These are phyloP conservation scores for Drosophila oshimai DNA, from an alignment of 1,140 invertebrate genomes.

Conservation along the genomic window DNA sequence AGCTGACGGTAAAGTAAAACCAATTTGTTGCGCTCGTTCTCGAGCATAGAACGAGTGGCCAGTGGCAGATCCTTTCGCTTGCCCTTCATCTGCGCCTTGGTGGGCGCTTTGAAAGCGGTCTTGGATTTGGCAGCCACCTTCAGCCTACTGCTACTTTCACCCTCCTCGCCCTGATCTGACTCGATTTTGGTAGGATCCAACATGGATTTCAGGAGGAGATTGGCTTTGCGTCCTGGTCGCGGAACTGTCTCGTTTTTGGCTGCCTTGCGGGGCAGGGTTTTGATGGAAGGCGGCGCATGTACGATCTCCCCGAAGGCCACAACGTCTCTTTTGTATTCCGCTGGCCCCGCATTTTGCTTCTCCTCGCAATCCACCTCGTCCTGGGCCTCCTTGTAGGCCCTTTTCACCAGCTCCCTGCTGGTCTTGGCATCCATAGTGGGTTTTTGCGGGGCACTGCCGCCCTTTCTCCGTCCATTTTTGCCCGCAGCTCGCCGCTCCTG, in stretches of 20 bases:
- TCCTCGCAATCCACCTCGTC: slow-evolving; percentile 60
- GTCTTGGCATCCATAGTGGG: slow-evolving; percentile 82
- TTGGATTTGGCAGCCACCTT: slow-evolving; percentile 7
- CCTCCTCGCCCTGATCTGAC: neutral
- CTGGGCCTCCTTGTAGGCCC: slow-evolving; percentile 59
- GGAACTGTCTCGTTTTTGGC: slow-evolving; percentile 67
- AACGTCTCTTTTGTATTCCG: slow-evolving; percentile 83
- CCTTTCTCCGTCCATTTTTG: slow-evolving; percentile 61
- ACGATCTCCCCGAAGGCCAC: slow-evolving; percentile 87
- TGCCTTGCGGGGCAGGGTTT: slow-evolving; percentile 83
- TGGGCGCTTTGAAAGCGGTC: slow-evolving; percentile 16
- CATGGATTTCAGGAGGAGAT: slow-evolving; percentile 84
- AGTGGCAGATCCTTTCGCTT: slow-evolving; percentile 85
- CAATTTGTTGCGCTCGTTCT: slow-evolving; percentile 84
- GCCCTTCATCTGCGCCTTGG: slow-evolving; percentile 83
- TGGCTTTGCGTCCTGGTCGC: slow-evolving; percentile 84
- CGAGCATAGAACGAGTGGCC: slow-evolving; percentile 84
- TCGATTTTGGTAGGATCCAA: slow-evolving; percentile 7
- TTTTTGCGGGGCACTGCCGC: slow-evolving; percentile 20
- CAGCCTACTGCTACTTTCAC: neutral
- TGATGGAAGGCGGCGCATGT: slow-evolving; percentile 85
- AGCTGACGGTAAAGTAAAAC: slow-evolving; percentile 85
- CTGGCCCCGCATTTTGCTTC: slow-evolving; percentile 22
- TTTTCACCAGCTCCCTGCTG: slow-evolving; percentile 80
- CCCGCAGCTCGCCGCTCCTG: slow-evolving; percentile 75